phyloP scores from a whole-genome alignment of 2,888 invertebrate genomes.

The Synergus itoensis region DNA sequence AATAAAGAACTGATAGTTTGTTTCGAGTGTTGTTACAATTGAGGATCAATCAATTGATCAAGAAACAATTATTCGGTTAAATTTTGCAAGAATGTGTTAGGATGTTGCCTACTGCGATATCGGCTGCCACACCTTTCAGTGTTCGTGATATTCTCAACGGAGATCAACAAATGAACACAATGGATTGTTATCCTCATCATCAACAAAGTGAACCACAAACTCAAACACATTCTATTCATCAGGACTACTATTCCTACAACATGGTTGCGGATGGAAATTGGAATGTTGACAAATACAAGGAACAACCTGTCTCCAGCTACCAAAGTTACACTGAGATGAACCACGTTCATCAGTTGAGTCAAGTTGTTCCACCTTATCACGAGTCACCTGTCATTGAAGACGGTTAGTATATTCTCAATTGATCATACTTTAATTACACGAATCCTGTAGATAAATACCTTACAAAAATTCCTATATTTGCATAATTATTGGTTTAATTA shows the following conservation, averaged over 20 bases:
- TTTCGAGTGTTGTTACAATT: neutral
- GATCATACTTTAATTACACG: neutral
- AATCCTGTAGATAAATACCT: no score
- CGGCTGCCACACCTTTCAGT: conserved; percentile 73
- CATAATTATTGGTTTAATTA: no score
- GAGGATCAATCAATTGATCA: neutral
- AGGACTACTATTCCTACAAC: conserved; percentile 72
- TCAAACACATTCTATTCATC: conserved; percentile 63
- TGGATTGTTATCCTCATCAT: conserved; percentile 72
- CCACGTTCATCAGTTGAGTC: conserved; percentile 72
- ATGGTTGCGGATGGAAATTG: conserved; percentile 70
- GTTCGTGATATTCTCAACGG: conserved; percentile 75
- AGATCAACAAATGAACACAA: conserved; percentile 70
- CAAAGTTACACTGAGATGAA: conserved; percentile 70
- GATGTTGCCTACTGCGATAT: conserved; percentile 72
- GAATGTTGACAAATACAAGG: conserved; percentile 74
- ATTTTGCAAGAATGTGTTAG: conserved; percentile 62
- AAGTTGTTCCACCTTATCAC: conserved; percentile 68
- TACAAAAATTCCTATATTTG: no score
- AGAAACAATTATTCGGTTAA: conserved; percentile 18
- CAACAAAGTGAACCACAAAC: conserved; percentile 61
- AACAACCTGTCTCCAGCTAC: conserved; percentile 64
- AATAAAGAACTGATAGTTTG: neutral
- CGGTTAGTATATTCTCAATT: conserved; percentile 60
- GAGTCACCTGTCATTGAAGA: conserved; percentile 70